A percentile compares a stretch with the other conserved stretches of the same genome.
phyloP scores from a whole-genome alignment of 1,140 invertebrate genomes.

The Habropoda laboriosa region DNA sequence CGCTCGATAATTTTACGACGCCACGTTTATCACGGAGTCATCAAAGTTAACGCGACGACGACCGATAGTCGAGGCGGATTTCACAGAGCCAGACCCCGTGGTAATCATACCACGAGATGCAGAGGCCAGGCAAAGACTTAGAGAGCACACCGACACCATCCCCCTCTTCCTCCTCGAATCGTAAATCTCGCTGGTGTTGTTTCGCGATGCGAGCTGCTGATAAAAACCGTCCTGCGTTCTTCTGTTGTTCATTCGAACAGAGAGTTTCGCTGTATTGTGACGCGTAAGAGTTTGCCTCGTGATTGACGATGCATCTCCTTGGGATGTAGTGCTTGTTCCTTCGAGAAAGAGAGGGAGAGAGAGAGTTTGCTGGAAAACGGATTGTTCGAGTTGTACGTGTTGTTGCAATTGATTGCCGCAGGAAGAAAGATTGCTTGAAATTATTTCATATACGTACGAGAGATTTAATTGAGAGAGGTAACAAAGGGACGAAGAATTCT shows the following conservation, averaged over 20 bases:
- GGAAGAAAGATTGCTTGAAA: too few species aligned
- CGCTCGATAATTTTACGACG: conserved; percentile 49
- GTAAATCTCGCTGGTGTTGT: conserved; percentile 16
- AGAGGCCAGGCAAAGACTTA: too few species aligned
- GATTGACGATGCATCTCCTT: neutral
- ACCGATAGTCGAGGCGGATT: conserved; percentile 44
- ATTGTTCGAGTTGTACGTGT: too few species aligned
- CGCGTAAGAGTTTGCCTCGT: neutral
- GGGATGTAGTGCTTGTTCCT: too few species aligned
- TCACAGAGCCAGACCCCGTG: conserved; percentile 1
- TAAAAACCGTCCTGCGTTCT: conserved; percentile 4
- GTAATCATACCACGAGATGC: conserved; percentile 2
- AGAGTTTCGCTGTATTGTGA: neutral
- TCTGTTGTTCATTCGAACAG: conserved; percentile 33
- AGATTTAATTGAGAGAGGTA: too few species aligned
- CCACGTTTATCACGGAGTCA: conserved; percentile 51
- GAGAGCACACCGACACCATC: too few species aligned
- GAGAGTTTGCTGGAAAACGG: too few species aligned
- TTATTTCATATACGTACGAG: too few species aligned
- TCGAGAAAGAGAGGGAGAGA: too few species aligned
- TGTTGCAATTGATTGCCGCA: too few species aligned
- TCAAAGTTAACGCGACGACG: conserved; percentile 40
- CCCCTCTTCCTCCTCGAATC: conserved; percentile 5
- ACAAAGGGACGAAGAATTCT: too few species aligned
- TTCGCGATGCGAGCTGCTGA: neutral